Percentiles rank a stretch among this genome's conserved stretches.
Conservation (phyloP, 2,113 vertebrate species). For the Ceyx margarethae region DNA sequence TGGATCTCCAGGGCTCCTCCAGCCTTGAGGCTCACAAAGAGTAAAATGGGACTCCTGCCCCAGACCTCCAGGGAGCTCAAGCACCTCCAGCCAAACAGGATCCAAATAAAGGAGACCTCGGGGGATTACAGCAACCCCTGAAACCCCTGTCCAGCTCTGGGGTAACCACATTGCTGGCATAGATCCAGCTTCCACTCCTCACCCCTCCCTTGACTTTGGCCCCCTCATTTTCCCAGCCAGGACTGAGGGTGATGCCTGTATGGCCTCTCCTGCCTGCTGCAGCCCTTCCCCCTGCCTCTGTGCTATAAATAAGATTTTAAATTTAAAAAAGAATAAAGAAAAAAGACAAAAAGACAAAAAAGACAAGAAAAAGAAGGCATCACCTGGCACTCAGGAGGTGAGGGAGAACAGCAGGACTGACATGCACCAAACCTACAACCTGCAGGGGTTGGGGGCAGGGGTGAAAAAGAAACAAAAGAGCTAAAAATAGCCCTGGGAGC, state of each 20-base stretch:
- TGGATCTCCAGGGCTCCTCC: neutral
- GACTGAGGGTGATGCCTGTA: neutral
- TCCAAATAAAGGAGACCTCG: accelerated
- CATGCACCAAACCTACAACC: neutral
- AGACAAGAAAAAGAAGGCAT: neutral
- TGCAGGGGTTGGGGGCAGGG: neutral
- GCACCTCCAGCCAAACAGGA: neutral
- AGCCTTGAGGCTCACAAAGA: neutral
- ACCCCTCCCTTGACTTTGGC: neutral
- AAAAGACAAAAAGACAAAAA: neutral
- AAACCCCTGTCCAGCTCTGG: accelerated
- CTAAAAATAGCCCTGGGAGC: slow-evolving; percentile 38
- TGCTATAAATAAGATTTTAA: neutral
- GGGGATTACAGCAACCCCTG: neutral
- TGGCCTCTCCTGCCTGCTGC: neutral
- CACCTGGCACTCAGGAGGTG: neutral
- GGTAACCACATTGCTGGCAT: neutral
- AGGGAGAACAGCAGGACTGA: neutral
- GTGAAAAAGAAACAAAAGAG: slow-evolving; percentile 11
- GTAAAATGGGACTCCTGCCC: neutral
- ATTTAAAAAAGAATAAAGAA: neutral
- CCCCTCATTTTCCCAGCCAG: neutral
- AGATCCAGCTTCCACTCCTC: neutral
- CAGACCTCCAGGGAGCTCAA: neutral
- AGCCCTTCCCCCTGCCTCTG: neutral